Base-by-base conservation (phyloP, 2,888 invertebrate species). In the Dermolepida albohirtum region DNA sequence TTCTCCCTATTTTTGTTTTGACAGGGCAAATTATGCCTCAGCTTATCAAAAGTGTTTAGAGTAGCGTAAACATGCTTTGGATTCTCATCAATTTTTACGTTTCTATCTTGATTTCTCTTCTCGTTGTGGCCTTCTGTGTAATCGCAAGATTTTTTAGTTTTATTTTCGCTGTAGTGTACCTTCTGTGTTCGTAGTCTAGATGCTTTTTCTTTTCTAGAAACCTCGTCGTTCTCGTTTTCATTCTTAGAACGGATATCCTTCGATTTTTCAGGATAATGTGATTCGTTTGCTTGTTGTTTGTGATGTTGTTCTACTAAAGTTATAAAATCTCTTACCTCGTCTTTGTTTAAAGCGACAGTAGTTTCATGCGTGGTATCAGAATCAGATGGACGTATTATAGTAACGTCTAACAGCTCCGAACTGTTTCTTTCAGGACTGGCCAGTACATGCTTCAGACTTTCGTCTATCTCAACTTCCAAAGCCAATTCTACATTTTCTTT, bases 401-500 rank as follows among this genome's bases (percentile, higher is more conserved):
- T 82, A 2, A 82, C 81, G 70, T 82, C 82, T 16, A 82, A 66
- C 29, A 80, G 71, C 4, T 78, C 74, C 5, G 78, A 78, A 29
- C 72, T 71, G 67, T 75, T 74, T 70, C 76, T 77, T 65, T 78
- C 74, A 0, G 79, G 77, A 11, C 74, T 76, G 12, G 76, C 73
- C 17, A 81, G 75, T 22, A 81, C 74, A 17, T 78, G 75, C 47
- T 75, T 76, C 5, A 80, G 74, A 63, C 78, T 79, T 49, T 79
- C 78, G 64, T 79, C 78, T 71, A 82, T 79, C 71, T 83, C 81
- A 2, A 82, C 76, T 69, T 82, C 82, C 17, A 83, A 70, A 12
- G 77, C 78, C 14, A 81, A 72, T 69, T 79, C 79, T 17, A 77
- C 74, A 68, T 68, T 59, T 16, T 68, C 68, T 29, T 62, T 63